A percentile compares a stretch with the other conserved stretches of the same genome.
Conservation (phyloP, 2,113 vertebrate genomes). For the Gambusia holbrooki region DNA sequence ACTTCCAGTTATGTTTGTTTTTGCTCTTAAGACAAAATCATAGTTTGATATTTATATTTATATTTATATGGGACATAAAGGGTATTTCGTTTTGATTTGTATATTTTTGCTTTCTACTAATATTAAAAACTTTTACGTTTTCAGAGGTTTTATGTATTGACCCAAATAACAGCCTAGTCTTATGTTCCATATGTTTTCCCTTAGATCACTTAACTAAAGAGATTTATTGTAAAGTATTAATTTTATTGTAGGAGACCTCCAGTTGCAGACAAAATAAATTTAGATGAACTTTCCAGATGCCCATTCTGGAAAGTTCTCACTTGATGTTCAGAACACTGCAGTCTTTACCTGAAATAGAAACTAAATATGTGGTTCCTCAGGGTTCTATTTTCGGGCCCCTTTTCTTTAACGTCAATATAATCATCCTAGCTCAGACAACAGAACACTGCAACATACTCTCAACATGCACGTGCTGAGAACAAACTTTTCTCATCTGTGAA, state of each 20-base stretch:
- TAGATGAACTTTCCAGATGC: conserved; percentile 27
- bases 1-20: conserved; percentile 76
- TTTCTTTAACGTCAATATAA: neutral
- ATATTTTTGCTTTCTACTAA: conserved; percentile 93
- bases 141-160: conserved; percentile 77
- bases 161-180: conserved; percentile 65
- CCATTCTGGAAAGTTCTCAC: no score
- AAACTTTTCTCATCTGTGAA: neutral
- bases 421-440: neutral
- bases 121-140: conserved; percentile 76
- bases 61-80: conserved; percentile 83
- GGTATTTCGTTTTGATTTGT: conserved; percentile 88
- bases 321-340: no score
- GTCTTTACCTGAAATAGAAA: no score
- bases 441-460: neutral
- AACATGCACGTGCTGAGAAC: neutral
- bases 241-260: conserved; percentile 62
- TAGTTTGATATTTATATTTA: conserved; percentile 90
- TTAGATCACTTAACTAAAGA: conserved; percentile 73
- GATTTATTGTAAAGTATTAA: conserved; percentile 75
- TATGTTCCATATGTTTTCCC: conserved; percentile 62
- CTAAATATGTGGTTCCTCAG: no score
- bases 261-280: conserved; percentile 59
- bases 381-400: no score
- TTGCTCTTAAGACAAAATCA: conserved; percentile 66